A percentile compares a stretch with the other conserved stretches of the same genome.
Conservation (phyloP, 1,140 invertebrate species). For the Ectropis grisescens region DNA sequence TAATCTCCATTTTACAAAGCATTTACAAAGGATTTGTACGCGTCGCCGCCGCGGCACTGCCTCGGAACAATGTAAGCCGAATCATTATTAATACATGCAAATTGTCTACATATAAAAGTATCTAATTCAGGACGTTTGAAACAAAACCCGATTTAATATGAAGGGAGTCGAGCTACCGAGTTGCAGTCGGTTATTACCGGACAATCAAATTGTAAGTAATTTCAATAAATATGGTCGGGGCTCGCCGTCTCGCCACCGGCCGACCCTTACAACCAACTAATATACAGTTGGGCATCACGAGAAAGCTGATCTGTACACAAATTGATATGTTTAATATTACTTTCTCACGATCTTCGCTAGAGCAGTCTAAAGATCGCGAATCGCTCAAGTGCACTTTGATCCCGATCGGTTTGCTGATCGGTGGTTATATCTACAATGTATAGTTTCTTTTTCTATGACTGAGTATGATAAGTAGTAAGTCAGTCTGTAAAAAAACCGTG, state of each 20-base stretch:
- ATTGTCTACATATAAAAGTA: conserved; percentile 35
- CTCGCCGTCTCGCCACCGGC: conserved; percentile 29
- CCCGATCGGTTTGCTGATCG: no score
- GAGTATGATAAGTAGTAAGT: no score
- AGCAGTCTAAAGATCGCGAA: conserved; percentile 1
- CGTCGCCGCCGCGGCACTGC: no score
- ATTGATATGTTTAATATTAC: conserved; percentile 66
- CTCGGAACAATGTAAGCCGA: no score
- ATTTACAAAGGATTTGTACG: no score
- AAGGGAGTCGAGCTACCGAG: conserved; percentile 45
- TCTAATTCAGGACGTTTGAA: conserved; percentile 52
- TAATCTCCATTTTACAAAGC: no score
- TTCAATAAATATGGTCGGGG: conserved; percentile 57
- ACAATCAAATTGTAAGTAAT: conserved; percentile 65
- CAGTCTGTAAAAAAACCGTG: no score
- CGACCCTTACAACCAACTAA: conserved; percentile 47
- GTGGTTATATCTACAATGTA: no score
- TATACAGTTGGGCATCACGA: conserved; percentile 61
- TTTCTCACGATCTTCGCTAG: conserved; percentile 60
- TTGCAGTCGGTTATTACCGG: conserved; percentile 49
- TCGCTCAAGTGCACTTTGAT: no score
- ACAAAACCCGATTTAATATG: conserved; percentile 55
- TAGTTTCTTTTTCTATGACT: no score
- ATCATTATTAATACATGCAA: conserved; percentile 7
- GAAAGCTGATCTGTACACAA: conserved; percentile 55